Evolutionary conservation across 1,140 invertebrate genomes (phyloP).

Genomic region (Eurosta solidaginis): DNA sequence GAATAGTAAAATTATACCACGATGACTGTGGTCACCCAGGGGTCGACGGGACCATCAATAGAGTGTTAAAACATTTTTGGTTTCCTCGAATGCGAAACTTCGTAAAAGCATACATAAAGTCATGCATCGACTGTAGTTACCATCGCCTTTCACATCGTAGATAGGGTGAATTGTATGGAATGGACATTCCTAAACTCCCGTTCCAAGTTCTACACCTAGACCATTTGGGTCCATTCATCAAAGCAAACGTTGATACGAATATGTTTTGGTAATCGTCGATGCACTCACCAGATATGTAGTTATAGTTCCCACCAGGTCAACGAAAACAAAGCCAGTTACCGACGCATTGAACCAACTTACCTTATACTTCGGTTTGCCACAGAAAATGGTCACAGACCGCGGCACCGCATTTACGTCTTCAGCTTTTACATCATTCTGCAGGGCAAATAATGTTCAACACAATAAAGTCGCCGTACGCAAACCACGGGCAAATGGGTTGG

Average conservation of each 20-base stretch:
- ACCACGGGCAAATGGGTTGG: constrained; percentile 37
- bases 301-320: constrained; percentile 31
- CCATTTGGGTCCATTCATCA: no score
- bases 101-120: constrained; percentile 36
- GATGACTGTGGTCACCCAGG: constrained; percentile 42
- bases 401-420: constrained; percentile 19
- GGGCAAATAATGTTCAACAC: background rate
- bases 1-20: constrained; percentile 33
- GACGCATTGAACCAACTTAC: constrained; percentile 30
- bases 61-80: no score
- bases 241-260: no score
- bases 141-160: background rate
- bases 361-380: constrained; percentile 9
- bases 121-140: background rate
- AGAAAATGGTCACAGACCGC: constrained; percentile 2
- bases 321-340: no score
- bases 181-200: constrained; percentile 37
- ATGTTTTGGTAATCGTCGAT: no score
- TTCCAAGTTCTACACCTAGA: no score
- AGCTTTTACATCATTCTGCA: constrained; percentile 20
- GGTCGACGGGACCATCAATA: constrained; percentile 34
- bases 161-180: constrained; percentile 39
- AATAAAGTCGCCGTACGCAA: constrained; percentile 22
- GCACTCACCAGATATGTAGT: constrained; percentile 29
- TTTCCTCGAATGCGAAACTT: no score